A percentile compares a stretch with the other conserved stretches of the same genome.
Conservation (phyloP, 1,140 invertebrate species). For the Ephestia elutella region DNA sequence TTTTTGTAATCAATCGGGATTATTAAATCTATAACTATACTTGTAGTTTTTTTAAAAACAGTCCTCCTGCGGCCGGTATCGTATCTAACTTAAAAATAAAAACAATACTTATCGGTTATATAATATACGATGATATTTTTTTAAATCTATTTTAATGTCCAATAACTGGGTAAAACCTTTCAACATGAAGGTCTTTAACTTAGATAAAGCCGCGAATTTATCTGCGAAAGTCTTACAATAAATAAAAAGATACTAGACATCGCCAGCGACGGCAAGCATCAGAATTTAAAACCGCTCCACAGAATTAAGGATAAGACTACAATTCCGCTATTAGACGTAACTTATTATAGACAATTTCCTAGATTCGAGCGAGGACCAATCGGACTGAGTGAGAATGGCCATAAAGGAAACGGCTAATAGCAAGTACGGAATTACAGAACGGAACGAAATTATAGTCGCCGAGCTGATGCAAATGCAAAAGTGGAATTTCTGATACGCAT, state of each 20-base stretch:
- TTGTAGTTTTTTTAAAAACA: too few species aligned
- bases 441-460: slow-evolving; percentile 11
- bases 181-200: too few species aligned
- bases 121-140: too few species aligned
- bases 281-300: slow-evolving; percentile 47
- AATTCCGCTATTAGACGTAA: slow-evolving; percentile 51
- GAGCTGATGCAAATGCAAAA: background rate
- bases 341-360: slow-evolving; percentile 63
- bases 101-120: too few species aligned
- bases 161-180: too few species aligned
- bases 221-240: background rate
- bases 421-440: slow-evolving; percentile 41
- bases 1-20: too few species aligned
- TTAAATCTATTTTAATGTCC: too few species aligned
- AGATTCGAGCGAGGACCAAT: slow-evolving; percentile 55
- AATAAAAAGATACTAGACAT: slow-evolving; percentile 1
- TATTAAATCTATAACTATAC: too few species aligned
- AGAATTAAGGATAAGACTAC: slow-evolving; percentile 47
- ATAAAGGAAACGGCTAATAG: slow-evolving; percentile 55
- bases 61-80: too few species aligned
- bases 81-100: too few species aligned
- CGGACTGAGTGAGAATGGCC: slow-evolving; percentile 56
- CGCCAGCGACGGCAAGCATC: slow-evolving; percentile 21
- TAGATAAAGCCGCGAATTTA: background rate
- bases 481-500: slow-evolving; percentile 1